These are phyloP conservation scores for Pediacus dermestoides DNA, from an alignment of 2,888 invertebrate genomes.

Conservation along the genomic window DNA sequence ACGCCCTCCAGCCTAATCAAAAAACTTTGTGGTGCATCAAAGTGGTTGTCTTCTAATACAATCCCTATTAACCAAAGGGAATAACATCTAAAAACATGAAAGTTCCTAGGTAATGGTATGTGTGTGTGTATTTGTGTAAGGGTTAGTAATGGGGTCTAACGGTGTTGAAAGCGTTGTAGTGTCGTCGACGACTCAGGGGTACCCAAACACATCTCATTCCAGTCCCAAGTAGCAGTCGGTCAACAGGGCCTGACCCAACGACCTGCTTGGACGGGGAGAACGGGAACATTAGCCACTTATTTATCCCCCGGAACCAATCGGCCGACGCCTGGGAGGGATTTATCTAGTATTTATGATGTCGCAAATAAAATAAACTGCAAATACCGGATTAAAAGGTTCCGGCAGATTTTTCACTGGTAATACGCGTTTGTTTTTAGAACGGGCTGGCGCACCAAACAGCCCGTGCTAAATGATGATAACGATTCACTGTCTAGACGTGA, in stretches of 20 bases:
- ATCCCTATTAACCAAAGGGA: too few relatives aligned
- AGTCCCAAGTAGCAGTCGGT: conserved; percentile 11
- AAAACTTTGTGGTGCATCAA: too few relatives aligned
- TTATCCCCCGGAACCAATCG: conserved; percentile 13
- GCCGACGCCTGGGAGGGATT: conserved; percentile 9
- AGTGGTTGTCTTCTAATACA: too few relatives aligned
- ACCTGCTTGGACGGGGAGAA: conserved; percentile 11
- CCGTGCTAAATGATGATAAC: conserved; percentile 34
- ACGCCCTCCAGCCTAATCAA: too few relatives aligned
- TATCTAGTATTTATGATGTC: conserved; percentile 24
- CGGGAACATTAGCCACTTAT: conserved; percentile 16
- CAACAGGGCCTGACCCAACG: conserved; percentile 14
- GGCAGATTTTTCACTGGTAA: conserved; percentile 25
- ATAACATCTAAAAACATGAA: conserved; percentile 13
- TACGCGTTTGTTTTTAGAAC: conserved; percentile 25
- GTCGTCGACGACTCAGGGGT: conserved; percentile 5
- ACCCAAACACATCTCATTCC: neutral
- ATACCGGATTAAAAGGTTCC: conserved; percentile 27
- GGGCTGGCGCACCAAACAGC: conserved; percentile 21
- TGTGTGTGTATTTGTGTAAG: conserved; percentile 9
- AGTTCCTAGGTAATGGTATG: conserved; percentile 8
- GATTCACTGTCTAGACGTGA: conserved; percentile 25
- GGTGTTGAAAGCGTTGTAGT: conserved; percentile 7
- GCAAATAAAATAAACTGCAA: conserved; percentile 26
- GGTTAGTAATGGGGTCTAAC: conserved; percentile 9